Evolutionary conservation across 2,888 invertebrate genomes (phyloP), one percentile per base, ranked within the genome.

Genomic region (Phlogophora meticulosa): DNA sequence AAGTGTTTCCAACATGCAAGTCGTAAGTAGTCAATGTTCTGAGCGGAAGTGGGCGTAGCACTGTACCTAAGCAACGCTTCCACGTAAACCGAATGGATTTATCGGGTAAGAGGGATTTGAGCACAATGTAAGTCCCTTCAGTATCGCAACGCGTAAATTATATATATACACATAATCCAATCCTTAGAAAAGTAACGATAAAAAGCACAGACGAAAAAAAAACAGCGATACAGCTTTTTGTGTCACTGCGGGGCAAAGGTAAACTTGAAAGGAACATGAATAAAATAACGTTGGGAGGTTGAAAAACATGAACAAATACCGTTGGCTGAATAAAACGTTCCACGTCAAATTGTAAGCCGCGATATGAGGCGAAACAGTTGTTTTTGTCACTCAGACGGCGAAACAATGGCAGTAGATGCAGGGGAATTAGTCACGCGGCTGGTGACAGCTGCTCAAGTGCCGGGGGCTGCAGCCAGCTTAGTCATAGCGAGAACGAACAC

Each of bases 311-410:
- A 87, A 85, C 83, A 87, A 87, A 82, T 82, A 78, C 64, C 60
- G 73, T 76, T 61, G 71, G 73, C 74, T 75, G 72, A 81, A 83
- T 84, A 83, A 85, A 87, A 79, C 80, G 81, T 77, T 86, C 65
- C 74, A 82, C 81, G 81, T 85, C 79, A 82, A 85, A 84, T 83
- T 85, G 83, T 81, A 82, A 72, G 70, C 80, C 78, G 72, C 84
- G 81, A 84, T 87, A 86, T 84, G 80, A 82, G 58, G 62, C 58
- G 77, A 74, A 86, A 80, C 81, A 82, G 86, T 87, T 88, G 85
- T 87, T 87, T 85, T 86, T 87, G 87, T 84, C 83, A 83, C 81
- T 77, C 74, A 81, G 78, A 80, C 63, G 74, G 49, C 69, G 76
- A 76, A 83, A 85, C 82, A 86, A 86, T 81, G 79, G 84, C 68